Evolutionary conservation across 53 echinoderm and acorn worm genomes (phyloP).

Genomic region (Holothuria scabra): DNA sequence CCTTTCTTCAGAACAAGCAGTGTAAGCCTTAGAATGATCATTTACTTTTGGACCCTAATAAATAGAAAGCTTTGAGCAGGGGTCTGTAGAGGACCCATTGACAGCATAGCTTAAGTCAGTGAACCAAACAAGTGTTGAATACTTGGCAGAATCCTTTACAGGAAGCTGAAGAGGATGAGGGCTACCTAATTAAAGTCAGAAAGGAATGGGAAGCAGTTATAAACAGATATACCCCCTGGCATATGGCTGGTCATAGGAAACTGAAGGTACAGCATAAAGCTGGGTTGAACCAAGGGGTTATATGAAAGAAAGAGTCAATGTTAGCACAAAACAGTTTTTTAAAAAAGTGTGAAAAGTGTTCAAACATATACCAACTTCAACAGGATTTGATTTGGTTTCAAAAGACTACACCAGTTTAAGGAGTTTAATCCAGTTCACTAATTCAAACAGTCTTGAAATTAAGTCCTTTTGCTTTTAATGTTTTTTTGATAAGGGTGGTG

Average conservation of each 20-base stretch:
- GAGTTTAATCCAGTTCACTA: too few relatives aligned
- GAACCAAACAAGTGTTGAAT: constrained; percentile 28
- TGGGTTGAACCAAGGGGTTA: too few relatives aligned
- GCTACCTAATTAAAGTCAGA: constrained; percentile 35
- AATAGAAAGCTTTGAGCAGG: constrained; percentile 10
- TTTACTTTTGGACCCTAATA: not conserved
- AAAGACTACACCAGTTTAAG: too few relatives aligned
- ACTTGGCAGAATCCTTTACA: constrained; percentile 20
- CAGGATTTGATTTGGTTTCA: too few relatives aligned
- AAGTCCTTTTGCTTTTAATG: too few relatives aligned
- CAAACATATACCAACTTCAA: too few relatives aligned
- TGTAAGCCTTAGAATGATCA: constrained; percentile 13
- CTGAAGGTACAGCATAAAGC: too few relatives aligned
- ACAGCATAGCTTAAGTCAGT: constrained; percentile 11
- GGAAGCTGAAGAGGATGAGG: constrained; percentile 1
- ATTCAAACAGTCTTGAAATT: too few relatives aligned
- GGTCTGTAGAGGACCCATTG: not conserved
- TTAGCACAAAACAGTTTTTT: too few relatives aligned
- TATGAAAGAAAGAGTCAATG: too few relatives aligned
- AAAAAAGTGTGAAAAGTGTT: too few relatives aligned
- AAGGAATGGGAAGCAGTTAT: constrained; percentile 17
- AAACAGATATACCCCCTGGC: not conserved
- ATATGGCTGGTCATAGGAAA: not conserved
- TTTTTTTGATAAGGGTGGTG: too few relatives aligned
- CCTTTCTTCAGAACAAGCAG: constrained; percentile 12